phyloP scores from a whole-genome alignment of 2,888 invertebrate genomes.

The Mesorhabditis spiculigera region DNA sequence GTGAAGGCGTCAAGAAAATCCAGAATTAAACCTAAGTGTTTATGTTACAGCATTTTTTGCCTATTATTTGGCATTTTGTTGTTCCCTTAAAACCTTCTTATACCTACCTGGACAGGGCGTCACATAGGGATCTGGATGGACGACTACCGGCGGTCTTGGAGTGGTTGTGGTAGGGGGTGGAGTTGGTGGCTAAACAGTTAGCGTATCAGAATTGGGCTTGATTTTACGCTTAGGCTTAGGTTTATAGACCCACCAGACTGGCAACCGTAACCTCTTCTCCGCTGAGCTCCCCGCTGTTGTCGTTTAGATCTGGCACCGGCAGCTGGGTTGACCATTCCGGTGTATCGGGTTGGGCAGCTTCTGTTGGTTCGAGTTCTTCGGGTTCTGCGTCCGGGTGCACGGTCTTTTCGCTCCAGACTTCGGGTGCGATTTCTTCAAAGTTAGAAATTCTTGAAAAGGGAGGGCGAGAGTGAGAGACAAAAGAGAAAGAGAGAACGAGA shows the following conservation, averaged over 20 bases:
- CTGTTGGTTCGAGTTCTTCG: neutral
- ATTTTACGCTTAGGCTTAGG: neutral
- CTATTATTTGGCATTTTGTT: neutral
- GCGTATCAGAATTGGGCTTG: neutral
- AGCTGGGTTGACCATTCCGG: neutral
- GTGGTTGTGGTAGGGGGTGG: neutral
- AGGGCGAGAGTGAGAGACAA: too few relatives aligned
- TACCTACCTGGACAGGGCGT: constrained; percentile 3
- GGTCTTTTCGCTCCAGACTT: neutral
- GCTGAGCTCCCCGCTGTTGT: constrained; percentile 3
- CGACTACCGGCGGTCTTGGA: neutral
- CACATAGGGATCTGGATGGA: constrained; percentile 1
- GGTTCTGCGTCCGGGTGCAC: neutral
- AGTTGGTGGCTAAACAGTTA: constrained; percentile 1
- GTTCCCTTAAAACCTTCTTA: too few relatives aligned
- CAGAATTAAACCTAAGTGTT: neutral
- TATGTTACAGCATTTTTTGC: too few relatives aligned
- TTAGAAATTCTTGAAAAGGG: too few relatives aligned
- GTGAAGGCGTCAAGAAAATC: too few relatives aligned
- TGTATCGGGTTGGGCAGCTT: neutral
- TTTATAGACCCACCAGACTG: neutral
- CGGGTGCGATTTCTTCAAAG: neutral
- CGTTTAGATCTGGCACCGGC: neutral
- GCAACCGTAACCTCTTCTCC: neutral
- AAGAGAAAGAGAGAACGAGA: too few relatives aligned